Base-by-base conservation (phyloP, 2,113 vertebrate genomes). In the Balaenoptera acutorostrata region DNA sequence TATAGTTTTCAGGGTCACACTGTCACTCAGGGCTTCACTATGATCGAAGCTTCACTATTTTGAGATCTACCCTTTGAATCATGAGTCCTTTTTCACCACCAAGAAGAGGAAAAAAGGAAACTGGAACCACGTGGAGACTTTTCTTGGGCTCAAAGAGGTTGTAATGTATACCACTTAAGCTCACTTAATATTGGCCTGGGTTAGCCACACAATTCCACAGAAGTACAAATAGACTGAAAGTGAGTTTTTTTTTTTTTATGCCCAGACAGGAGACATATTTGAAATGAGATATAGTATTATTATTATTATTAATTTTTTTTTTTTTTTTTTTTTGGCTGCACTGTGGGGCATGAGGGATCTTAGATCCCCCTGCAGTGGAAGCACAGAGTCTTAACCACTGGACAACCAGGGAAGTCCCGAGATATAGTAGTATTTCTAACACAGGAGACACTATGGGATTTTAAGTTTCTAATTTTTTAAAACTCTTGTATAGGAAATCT, bases 1-100 rank as follows among this genome's bases (percentile, higher is more conserved):
- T 36, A 1, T 27, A 13, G 5, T 2, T 11, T 2, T 41, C 4
- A 71, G 20, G 59, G 52, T 18, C 10, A 18, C n/a, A 83, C 0
- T 20, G 3, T 31, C 33, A 61, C 27, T 86, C 36, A 55, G 4
- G 23, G 46, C 9, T 66, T 57, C 17, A 39, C 2, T 57, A 15
- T 29, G 11, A 52, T n/a, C 21, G 23, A 12, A 20, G 8, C 4
- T 69, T 6, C 7, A 20, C 10, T 25, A 61, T 77, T 75, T 66
- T 84, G n/a, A 82, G 11, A 68, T 75, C 20, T 4, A 68, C 13
- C 11, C 2, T 87, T 69, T 63, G 21, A 86, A 68, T 46, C 3
- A 27, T 49, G 55, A 41, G 8, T 18, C 7, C 15, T 57, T 93
- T 75, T 20, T 52, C 5, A 9, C 44, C 6, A 36, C 1, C 25